phyloP scores from a whole-genome alignment of 2,113 vertebrate genomes.

The Dendrocopos noguchii region DNA sequence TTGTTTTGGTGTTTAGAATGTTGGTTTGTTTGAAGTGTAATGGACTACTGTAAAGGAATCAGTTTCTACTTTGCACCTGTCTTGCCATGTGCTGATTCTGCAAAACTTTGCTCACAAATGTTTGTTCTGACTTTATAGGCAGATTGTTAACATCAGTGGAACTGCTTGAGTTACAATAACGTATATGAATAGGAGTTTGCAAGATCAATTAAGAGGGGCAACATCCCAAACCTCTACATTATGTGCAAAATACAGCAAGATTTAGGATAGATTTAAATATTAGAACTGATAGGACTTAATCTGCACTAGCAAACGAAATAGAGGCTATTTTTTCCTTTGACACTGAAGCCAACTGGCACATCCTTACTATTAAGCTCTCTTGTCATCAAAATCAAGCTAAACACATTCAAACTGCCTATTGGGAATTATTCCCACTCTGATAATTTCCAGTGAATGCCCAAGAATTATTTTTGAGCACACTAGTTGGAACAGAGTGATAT shows the following conservation, averaged over 20 bases:
- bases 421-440: slow-evolving; percentile 29
- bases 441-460: slow-evolving; percentile 28
- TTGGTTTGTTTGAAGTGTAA: neutral
- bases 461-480: slow-evolving; percentile 6
- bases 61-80: neutral
- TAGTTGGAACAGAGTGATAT: neutral
- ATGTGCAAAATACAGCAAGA: neutral
- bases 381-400: slow-evolving; percentile 52
- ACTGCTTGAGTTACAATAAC: neutral
- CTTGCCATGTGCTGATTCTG: neutral
- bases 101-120: slow-evolving; percentile 2
- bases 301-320: neutral
- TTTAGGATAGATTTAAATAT: neutral
- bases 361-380: slow-evolving; percentile 33
- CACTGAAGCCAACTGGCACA: slow-evolving; percentile 38
- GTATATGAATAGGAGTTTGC: neutral
- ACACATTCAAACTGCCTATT: slow-evolving; percentile 15
- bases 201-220: neutral
- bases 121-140: neutral
- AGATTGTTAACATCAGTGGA: neutral
- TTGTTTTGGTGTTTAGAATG: neutral
- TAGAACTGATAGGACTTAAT: neutral
- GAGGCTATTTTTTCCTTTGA: slow-evolving; percentile 30
- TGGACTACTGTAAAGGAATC: neutral
- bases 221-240: neutral